phyloP scores from a whole-genome alignment of 2,888 invertebrate genomes.

The Chromoteleia sp. region DNA sequence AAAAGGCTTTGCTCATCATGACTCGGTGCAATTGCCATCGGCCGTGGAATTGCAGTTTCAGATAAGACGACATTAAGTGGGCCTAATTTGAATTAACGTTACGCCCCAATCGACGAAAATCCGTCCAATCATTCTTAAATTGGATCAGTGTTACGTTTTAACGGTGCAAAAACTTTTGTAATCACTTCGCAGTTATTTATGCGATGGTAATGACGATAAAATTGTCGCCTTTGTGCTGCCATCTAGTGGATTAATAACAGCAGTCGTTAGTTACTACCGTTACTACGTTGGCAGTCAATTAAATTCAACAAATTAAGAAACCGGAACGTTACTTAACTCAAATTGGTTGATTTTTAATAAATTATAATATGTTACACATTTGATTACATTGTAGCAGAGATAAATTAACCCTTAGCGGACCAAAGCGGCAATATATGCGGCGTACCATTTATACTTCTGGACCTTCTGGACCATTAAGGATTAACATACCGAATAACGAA shows the following conservation, averaged over 20 bases:
- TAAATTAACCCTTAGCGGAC: no score
- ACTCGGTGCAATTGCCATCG: constrained; percentile 47
- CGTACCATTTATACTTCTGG: no score
- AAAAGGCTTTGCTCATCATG: constrained; percentile 65
- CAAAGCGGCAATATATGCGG: no score
- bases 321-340: no score
- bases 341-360: no score
- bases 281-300: no score
- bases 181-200: background rate
- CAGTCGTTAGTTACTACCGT: no score
- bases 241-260: background rate
- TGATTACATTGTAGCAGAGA: no score
- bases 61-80: constrained; percentile 68
- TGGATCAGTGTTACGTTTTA: constrained; percentile 37
- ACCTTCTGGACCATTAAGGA: no score
- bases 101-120: constrained; percentile 47
- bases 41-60: constrained; percentile 28
- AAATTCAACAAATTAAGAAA: no score
- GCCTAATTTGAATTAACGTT: constrained; percentile 67
- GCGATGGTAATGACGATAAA: background rate
- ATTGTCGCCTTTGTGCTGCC: background rate
- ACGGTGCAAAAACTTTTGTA: background rate
- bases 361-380: no score
- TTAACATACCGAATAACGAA: no score
- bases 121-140: constrained; percentile 35